phyloP scores from a whole-genome alignment of 2,113 vertebrate genomes.

The Hippocampus mohnikei region DNA sequence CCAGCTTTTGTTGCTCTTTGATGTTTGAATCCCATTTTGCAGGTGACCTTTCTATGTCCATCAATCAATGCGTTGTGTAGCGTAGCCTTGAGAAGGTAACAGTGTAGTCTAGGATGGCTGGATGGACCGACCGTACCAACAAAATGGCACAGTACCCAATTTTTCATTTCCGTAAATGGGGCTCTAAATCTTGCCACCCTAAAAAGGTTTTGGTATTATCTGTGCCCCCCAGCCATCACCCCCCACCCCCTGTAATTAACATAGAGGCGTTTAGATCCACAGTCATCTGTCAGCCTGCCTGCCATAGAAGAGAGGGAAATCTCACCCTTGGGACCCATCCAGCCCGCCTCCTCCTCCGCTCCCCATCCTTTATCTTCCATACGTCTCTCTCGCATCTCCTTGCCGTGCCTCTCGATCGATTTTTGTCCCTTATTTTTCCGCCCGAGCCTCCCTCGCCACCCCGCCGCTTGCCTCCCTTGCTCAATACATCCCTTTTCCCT shows the following conservation, averaged over 20 bases:
- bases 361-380: conserved; percentile 31
- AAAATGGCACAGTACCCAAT: background rate
- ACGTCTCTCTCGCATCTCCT: conserved; percentile 21
- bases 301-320: conserved; percentile 43
- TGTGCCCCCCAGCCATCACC: background rate
- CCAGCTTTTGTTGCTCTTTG: background rate
- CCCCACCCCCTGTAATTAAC: conserved; percentile 43
- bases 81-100: background rate
- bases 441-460: conserved; percentile 5
- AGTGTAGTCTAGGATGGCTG: background rate
- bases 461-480: background rate
- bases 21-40: background rate
- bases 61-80: background rate
- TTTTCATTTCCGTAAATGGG: background rate
- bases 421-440: conserved; percentile 37
- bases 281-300: conserved; percentile 51
- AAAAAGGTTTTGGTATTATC: background rate
- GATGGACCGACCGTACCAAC: background rate
- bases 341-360: conserved; percentile 14
- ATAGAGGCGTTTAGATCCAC: conserved; percentile 46
- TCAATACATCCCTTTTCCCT: conserved; percentile 24
- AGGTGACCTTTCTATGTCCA: background rate
- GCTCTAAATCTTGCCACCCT: background rate
- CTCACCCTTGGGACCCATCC: conserved; percentile 51
- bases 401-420: conserved; percentile 39